Evolutionary conservation across 2,113 vertebrate genomes (phyloP), one percentile per base, ranked within the genome.

Genomic region (Pelodiscus sinensis): DNA sequence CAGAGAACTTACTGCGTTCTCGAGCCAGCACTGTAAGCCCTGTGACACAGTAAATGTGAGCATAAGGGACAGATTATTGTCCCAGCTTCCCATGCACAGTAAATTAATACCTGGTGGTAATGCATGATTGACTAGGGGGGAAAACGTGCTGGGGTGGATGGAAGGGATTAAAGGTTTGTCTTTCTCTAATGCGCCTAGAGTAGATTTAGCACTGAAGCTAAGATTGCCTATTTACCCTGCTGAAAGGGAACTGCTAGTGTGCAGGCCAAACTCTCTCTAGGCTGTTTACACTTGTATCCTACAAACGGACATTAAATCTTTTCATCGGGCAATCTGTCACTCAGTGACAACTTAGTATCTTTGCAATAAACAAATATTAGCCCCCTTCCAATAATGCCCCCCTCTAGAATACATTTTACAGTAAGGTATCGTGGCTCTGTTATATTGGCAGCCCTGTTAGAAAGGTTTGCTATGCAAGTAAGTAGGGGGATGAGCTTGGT

Each of bases 261-360:
- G 22, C 21, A 15, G 88, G 38, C 77, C 91, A 71, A 14, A 85
- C 54, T 73, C 8, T 2, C 85, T 19, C 2, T 27, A 0, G 5
- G 16, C 38, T 35, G 84, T 13, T 38, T 1, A 1, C 79, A 2
- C 5, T 1, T 22, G 1, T 35, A 2, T 44, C 44, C 44, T 44
- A 44, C 44, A 44, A 44, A 44, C 44, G 5, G 10, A 54, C 8
- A 54, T 54, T 12, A 14, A 9, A 54, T 54, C 52, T 54, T 54
- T 54, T 95, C 93, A 58, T 84, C 25, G 0, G 4, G 16, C 31
- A 21, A 35, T 21, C 0, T 0, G 12, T 9, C 35, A 13, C 6
- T 50, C 50, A 10, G 35, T 11, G 65, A 65, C 2, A 22, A 35
- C 31, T 68, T 68, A 35, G 9, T 68, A 35, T 35, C 65, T 68